These are phyloP conservation scores for Stegodyphus mimosarum DNA, from an alignment of 1,140 invertebrate genomes.

Conservation along the genomic window DNA sequence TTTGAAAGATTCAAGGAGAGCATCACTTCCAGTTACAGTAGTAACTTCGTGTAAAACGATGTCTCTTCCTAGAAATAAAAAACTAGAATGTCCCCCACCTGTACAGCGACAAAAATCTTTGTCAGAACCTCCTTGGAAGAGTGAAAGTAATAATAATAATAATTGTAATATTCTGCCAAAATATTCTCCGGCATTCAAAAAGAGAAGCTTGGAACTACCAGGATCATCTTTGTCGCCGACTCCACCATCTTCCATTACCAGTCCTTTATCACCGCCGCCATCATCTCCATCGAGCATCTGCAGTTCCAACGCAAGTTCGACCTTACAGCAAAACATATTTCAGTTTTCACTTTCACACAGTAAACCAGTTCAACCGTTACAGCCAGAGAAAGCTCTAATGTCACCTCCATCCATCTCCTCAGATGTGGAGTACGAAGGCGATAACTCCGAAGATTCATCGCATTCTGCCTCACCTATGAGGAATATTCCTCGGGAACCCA, in stretches of 20 bases:
- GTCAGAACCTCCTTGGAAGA: slow-evolving; percentile 47
- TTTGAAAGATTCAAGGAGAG: slow-evolving; percentile 54
- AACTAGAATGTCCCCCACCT: slow-evolving; percentile 4
- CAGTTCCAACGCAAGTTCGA: slow-evolving; percentile 50
- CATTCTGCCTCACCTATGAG: slow-evolving; percentile 49
- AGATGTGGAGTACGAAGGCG: slow-evolving; percentile 45
- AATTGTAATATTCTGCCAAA: slow-evolving; percentile 73
- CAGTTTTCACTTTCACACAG: slow-evolving; percentile 61
- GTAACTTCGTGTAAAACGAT: slow-evolving; percentile 24
- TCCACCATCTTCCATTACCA: slow-evolving; percentile 61
- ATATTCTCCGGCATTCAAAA: slow-evolving; percentile 85
- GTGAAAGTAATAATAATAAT: slow-evolving; percentile 1
- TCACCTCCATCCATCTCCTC: slow-evolving; percentile 41
- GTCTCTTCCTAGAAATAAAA: slow-evolving; percentile 56
- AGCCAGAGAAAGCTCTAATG: slow-evolving; percentile 55
- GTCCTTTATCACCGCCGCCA: slow-evolving; percentile 46
- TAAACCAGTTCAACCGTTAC: slow-evolving; percentile 58
- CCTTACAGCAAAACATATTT: slow-evolving; percentile 50
- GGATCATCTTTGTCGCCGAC: slow-evolving; percentile 50
- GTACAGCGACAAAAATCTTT: slow-evolving; percentile 12
- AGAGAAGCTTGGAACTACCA: slow-evolving; percentile 74
- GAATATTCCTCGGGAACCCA: not conserved
- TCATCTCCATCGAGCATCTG: slow-evolving; percentile 54
- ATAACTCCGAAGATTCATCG: slow-evolving; percentile 51
- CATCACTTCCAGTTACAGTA: slow-evolving; percentile 47